These are phyloP conservation scores for Hemibagrus guttatus DNA, from an alignment of 2,797 vertebrate genomes.

Conservation along the genomic window DNA sequence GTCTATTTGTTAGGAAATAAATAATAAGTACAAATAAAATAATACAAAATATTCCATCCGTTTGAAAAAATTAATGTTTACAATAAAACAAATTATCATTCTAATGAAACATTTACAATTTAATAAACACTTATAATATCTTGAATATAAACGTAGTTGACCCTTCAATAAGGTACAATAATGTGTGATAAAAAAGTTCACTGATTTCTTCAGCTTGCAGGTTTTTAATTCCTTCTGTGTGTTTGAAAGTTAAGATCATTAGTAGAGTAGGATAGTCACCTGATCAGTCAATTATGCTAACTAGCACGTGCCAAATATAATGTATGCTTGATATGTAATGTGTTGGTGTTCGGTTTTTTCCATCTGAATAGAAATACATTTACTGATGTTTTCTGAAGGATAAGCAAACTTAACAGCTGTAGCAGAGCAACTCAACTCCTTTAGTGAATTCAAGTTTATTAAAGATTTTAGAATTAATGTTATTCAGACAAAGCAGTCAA, in stretches of 20 bases:
- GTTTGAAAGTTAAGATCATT: neutral
- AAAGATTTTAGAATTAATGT: neutral
- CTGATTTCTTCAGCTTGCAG: neutral
- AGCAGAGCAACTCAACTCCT: too few species aligned
- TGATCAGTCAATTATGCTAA: neutral
- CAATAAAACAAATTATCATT: neutral
- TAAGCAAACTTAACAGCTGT: conserved; percentile 1
- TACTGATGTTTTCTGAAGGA: neutral
- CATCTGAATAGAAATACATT: neutral
- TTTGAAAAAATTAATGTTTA: neutral
- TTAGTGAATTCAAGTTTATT: neutral
- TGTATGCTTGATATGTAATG: neutral
- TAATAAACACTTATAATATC: neutral
- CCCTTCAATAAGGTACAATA: neutral
- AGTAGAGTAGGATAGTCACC: neutral
- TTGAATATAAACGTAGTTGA: neutral
- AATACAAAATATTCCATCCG: neutral
- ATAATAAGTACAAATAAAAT: neutral
- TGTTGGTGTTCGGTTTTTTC: neutral
- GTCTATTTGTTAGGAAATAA: neutral
- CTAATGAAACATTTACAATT: neutral
- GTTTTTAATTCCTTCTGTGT: neutral
- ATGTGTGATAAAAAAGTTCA: neutral
- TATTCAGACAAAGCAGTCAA: neutral
- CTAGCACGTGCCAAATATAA: neutral